Percentiles rank a stretch among this genome's conserved stretches.
These are phyloP conservation scores for Ylistrum balloti DNA, from an alignment of 1,140 invertebrate genomes.

Conservation along the genomic window DNA sequence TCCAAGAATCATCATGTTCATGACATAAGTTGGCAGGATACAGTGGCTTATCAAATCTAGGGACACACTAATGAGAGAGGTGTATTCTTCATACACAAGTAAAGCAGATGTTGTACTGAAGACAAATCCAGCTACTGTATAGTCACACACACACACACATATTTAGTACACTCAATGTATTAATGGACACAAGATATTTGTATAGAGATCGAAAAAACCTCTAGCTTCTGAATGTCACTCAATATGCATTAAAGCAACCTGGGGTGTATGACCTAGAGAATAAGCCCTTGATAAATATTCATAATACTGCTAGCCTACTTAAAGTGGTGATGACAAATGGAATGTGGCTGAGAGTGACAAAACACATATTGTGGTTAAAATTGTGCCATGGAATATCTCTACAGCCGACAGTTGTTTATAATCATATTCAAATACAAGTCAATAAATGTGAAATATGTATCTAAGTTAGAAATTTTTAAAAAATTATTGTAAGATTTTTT, in stretches of 20 bases:
- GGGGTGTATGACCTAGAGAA: slow-evolving; percentile 26
- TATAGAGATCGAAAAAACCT: neutral
- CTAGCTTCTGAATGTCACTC: slow-evolving; percentile 19
- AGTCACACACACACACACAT: too few relatives aligned
- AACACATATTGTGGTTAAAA: neutral
- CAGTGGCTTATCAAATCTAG: neutral
- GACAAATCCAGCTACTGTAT: neutral
- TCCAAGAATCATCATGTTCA: neutral
- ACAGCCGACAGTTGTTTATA: neutral
- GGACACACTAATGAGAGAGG: neutral
- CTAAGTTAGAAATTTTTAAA: too few relatives aligned
- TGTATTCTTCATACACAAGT: neutral
- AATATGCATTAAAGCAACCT: neutral
- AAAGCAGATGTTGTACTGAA: neutral
- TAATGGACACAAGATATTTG: neutral
- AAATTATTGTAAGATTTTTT: neutral
- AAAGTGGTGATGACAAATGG: slow-evolving; percentile 17
- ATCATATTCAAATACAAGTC: neutral
- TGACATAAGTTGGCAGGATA: neutral
- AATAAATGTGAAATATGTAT: neutral
- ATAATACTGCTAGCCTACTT: neutral
- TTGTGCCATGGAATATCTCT: neutral
- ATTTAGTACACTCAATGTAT: neutral
- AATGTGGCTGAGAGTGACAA: slow-evolving; percentile 30
- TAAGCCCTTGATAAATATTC: slow-evolving; percentile 19